Conservation (phyloP, 2,888 invertebrate species). For the Campaea margaritaria region DNA sequence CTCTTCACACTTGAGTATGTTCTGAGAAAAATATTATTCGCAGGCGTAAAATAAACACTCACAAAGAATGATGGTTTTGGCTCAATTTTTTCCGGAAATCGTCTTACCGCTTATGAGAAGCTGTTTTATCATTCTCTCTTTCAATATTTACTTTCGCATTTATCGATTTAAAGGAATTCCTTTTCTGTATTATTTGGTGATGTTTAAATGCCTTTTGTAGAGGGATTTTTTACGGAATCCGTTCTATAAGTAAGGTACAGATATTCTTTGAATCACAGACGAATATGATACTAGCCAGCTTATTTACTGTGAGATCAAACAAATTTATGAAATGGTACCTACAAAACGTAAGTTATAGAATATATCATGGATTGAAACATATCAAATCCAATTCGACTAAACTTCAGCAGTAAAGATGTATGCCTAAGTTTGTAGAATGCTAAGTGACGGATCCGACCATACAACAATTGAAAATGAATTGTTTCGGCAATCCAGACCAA, state of each 20-base stretch:
- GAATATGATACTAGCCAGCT: no score
- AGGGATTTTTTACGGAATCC: conserved; percentile 6
- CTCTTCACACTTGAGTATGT: conserved; percentile 31
- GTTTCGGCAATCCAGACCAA: no score
- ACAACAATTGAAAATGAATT: no score
- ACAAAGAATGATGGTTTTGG: conserved; percentile 33
- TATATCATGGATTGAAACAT: no score
- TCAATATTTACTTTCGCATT: conserved; percentile 29
- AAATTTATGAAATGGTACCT: no score
- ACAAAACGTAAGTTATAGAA: no score
- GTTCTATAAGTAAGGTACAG: not conserved
- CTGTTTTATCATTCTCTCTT: conserved; percentile 36
- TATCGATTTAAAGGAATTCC: conserved; percentile 27
- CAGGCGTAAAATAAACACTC: conserved; percentile 33
- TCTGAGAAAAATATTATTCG: conserved; percentile 32
- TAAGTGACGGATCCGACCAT: no score
- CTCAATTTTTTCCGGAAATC: conserved; percentile 29
- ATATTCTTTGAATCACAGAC: no score
- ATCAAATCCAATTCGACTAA: no score
- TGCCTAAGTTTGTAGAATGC: no score
- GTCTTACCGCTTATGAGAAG: conserved; percentile 35
- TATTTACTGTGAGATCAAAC: no score
- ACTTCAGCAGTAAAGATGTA: no score
- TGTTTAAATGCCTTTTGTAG: conserved; percentile 12
- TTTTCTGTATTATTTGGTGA: conserved; percentile 2